Evolutionary conservation across 2,113 vertebrate species (phyloP), one percentile per base, ranked within the genome.

Genomic region (Girardinichthys multiradiatus): DNA sequence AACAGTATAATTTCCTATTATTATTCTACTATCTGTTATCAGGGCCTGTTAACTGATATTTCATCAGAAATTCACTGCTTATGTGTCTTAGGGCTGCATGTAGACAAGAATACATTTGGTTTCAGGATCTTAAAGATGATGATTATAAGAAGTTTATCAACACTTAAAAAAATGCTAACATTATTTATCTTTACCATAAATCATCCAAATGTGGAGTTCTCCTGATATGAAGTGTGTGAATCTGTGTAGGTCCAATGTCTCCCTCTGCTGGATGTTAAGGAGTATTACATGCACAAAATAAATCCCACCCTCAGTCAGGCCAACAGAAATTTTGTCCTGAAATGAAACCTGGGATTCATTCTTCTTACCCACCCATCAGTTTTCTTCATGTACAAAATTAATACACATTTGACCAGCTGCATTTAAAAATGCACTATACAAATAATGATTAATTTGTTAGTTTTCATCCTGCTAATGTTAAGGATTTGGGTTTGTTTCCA

Each of bases 1-100:
- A 88, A 77, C 74, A 70, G 63, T 80, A 86, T 82, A 81, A 81
- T 62, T 69, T 48, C 2, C 74, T 74, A 86, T 80, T 77, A 77
- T 13, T 68, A 74, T 81, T 76, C 24, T 21, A 54, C 24, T 54
- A 54, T n/a, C 48, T 3, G 48, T 54, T n/a, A 54, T 54, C 48
- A 54, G 24, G 48, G 24, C 21, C 48, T 54, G 29, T 76, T 66
- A 69, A 58, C 57, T 57, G 69, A 19, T 21, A 72, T 84, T 75
- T 82, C 83, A 87, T 82, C 76, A 89, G 57, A 51, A 61, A 33
- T 81, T 76, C 68, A 64, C 26, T 1, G n/a, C 30, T 33, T 77
- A 61, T 39, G 29, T 1, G 48, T 71, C 63, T 62, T 27, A 66
- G n/a, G 48, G 48, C 19, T 54, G 24, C 48, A 54, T 24, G 48